Evolutionary conservation across 2,888 invertebrate species (phyloP), one percentile per base, ranked within the genome.

Genomic region (Arge pagana): DNA sequence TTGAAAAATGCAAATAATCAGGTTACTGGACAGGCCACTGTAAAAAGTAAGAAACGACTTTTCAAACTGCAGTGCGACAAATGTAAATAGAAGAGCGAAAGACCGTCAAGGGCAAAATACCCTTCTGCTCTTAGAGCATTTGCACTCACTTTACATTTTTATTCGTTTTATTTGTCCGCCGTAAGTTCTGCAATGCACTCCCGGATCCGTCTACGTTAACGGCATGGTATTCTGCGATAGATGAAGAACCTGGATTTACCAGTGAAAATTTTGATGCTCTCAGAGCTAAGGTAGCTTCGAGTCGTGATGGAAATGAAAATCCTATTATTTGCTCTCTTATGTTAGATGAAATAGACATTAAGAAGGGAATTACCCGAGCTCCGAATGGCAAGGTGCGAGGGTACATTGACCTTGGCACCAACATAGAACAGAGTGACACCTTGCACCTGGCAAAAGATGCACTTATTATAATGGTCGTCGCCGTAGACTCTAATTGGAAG

Each of bases 91-190:
- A 19, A 37, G 23, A 11, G 37, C 37, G 23, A 6, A n/a, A 23
- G 21, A 2, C 28, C 30, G 28, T 13, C 42, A 19, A 16, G 19
- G 4, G 39, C 48, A 28, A 50, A 50, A 37, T 56, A 58, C 43
- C 53, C 56, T n/a, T 50, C 59, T 6, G 53, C 50, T 13, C 36
- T 62, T 18, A 28, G 57, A 16, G 31, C 48, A 2, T 62, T 62
- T 55, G 59, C 60, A 1, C 11, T 57, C 0, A 60, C 61, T 0
- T 41, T 61, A 4, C 57, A 57, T 30, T 64, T 61, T 33, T 59
- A 61, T 31, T 59, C 58, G 3, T 61, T 57, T 11, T 19, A 16
- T 63, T 49, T 49, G 58, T 64, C 15, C 18, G 60, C 6, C 8
- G 48, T 5, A 60, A 56, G 33, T 61, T 64, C 36, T 37, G 48